Percentiles rank a stretch among this genome's conserved stretches.
These are phyloP conservation scores for Hypsopygia costalis DNA, from an alignment of 2,888 invertebrate species.

Conservation along the genomic window DNA sequence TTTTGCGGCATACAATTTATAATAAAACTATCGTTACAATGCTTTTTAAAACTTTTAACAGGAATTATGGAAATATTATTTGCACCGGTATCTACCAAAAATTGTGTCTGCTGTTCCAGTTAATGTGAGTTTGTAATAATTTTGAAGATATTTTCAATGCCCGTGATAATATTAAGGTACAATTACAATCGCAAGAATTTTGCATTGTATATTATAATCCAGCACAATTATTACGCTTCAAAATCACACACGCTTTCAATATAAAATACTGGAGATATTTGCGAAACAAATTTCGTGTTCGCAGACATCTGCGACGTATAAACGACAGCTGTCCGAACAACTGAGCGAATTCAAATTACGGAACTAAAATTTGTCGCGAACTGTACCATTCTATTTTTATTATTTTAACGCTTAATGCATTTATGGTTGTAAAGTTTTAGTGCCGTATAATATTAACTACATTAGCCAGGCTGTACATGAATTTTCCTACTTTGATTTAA, in stretches of 20 bases:
- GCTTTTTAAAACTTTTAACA: too few species aligned
- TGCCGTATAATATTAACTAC: too few species aligned
- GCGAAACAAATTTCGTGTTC: slow-evolving; percentile 5
- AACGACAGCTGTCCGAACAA: slow-evolving; percentile 8
- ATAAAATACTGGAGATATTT: slow-evolving; percentile 3
- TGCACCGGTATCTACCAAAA: too few species aligned
- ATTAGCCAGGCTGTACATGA: too few species aligned
- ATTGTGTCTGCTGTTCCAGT: too few species aligned
- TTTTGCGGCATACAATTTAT: too few species aligned
- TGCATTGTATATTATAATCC: not conserved
- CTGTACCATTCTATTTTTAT: slow-evolving; percentile 1
- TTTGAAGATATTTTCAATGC: too few species aligned
- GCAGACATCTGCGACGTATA: slow-evolving; percentile 2
- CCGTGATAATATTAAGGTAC: too few species aligned
- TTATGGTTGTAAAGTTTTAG: not conserved
- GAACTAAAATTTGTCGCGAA: slow-evolving; percentile 1
- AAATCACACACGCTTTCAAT: not conserved
- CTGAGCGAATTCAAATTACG: slow-evolving; percentile 7
- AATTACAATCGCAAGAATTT: not conserved
- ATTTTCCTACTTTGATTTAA: too few species aligned
- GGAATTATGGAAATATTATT: too few species aligned
- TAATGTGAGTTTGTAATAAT: too few species aligned
- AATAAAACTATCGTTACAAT: too few species aligned
- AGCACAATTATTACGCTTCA: not conserved
- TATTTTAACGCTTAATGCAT: not conserved